Evolutionary conservation across 2,888 invertebrate species (phyloP).

Genomic region (Dendrolimus pini): DNA sequence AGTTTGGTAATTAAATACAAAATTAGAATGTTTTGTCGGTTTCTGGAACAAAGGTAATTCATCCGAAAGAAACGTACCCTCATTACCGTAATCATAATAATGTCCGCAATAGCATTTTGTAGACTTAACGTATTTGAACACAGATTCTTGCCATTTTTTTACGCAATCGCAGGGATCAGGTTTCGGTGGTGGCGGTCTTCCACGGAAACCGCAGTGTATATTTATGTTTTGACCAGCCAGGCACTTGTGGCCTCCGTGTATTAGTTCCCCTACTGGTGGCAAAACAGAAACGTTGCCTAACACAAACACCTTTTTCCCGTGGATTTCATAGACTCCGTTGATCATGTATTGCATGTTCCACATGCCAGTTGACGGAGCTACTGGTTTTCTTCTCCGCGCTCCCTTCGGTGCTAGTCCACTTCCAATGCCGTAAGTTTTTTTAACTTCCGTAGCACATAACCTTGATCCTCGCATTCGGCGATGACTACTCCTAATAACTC

Average conservation of each 20-base stretch:
- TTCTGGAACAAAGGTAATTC: conserved; percentile 53
- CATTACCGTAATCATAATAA: conserved; percentile 49
- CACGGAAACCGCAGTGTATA: conserved; percentile 49
- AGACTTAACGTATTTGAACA: conserved; percentile 38
- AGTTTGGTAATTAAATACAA: conserved; percentile 48
- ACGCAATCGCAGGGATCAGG: conserved; percentile 50
- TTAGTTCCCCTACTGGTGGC: conserved; percentile 46
- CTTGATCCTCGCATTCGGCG: conserved; percentile 29
- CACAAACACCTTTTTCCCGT: conserved; percentile 39
- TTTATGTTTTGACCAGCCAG: conserved; percentile 34
- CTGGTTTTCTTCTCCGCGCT: conserved; percentile 28
- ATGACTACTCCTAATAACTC: conserved; percentile 20
- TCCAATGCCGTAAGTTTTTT: conserved; percentile 44
- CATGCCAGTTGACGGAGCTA: conserved; percentile 41
- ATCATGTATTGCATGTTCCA: conserved; percentile 48
- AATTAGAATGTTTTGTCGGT: conserved; percentile 33
- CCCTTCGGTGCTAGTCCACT: conserved; percentile 15
- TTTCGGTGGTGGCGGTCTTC: conserved; percentile 27
- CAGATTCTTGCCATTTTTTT: conserved; percentile 42
- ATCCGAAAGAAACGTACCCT: conserved; percentile 41
- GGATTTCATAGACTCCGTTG: conserved; percentile 40
- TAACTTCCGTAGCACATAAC: conserved; percentile 28
- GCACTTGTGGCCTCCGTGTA: conserved; percentile 50
- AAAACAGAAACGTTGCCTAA: conserved; percentile 41
- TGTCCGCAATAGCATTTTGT: conserved; percentile 58